Evolutionary conservation across 2,113 vertebrate species (phyloP), one percentile per base, ranked within the genome.

Genomic region (Pygoscelis antarcticus): DNA sequence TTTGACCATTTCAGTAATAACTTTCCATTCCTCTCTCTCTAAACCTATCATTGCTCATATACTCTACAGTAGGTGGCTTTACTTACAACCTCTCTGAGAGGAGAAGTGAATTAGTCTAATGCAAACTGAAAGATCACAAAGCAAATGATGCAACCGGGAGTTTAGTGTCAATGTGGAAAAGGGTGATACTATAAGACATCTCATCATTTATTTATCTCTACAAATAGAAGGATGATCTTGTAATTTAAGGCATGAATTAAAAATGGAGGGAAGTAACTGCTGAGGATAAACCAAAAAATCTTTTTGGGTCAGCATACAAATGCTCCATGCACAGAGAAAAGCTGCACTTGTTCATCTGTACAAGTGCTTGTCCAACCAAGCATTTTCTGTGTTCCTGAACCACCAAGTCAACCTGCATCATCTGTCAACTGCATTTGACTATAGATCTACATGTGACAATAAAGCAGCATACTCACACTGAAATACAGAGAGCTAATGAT

Each of bases 291-390:
- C 1, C 0, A 30, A 47, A 81, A 54, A n/a, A 9, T 6, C 12
- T 68, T 71, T 60, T 12, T 10, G 6, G 4, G 9, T 40, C 10
- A 42, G 16, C 5, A 17, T 32, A 16, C 4, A 82, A 90, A 30
- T 60, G 42, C 3, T 34, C 16, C 40, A 34, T 26, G 5, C 10
- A 27, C 13, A 66, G n/a, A 70, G 16, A 47, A 47, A 81, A 81
- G 1, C 4, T 77, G 21, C 12, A 44, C 2, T 52, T 82, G 0
- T 57, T 70, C 42, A 49, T 4, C 14, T 62, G 12, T 46, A 9
- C 7, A 65, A 46, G 9, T 36, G 14, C 14, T 8, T 0, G 0
- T 55, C 7, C 25, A 57, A 3, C 4, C 12, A 82, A 82, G 3
- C 1, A 57, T 29, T 19, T 70, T 6, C 29, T 51, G 15, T 36